These are phyloP conservation scores for Mixornis gularis DNA, from an alignment of 2,113 vertebrate genomes.

Conservation along the genomic window DNA sequence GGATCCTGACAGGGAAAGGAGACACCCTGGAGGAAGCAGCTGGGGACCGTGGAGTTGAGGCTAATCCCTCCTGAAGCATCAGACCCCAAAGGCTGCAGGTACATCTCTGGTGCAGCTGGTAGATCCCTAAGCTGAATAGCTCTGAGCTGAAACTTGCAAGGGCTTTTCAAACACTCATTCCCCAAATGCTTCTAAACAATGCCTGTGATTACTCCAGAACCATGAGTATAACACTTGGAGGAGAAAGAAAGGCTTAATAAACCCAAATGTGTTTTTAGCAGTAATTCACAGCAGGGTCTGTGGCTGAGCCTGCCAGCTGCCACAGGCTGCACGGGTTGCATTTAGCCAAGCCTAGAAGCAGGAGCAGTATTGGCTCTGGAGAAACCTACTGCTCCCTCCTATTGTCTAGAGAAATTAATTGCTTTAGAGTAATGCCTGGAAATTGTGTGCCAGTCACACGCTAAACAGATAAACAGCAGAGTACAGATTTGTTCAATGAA, in stretches of 20 bases:
- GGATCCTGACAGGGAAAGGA: not conserved
- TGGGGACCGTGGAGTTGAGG: not conserved
- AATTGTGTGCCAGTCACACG: not conserved
- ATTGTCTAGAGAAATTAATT: not conserved
- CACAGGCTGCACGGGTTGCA: not conserved
- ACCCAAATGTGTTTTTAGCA: conserved; percentile 38
- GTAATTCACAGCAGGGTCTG: conserved; percentile 19
- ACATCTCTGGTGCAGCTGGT: not conserved
- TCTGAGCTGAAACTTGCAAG: not conserved
- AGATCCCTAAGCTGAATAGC: not conserved
- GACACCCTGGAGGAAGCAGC: not conserved
- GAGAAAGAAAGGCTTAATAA: conserved; percentile 22
- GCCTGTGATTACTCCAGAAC: not conserved
- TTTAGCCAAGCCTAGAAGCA: conserved; percentile 11
- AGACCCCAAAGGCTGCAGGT: not conserved
- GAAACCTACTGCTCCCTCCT: not conserved
- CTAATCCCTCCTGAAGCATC: not conserved
- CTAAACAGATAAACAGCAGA: not conserved
- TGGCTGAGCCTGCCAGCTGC: conserved; percentile 19
- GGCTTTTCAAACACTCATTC: not conserved
- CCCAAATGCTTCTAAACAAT: not conserved
- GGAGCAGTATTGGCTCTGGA: not conserved
- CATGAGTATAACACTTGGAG: not conserved
- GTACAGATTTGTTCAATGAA: not conserved
- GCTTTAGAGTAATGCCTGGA: not conserved